Conservation (phyloP, 2,888 invertebrate genomes). For the Lithophane semibrunnea region DNA sequence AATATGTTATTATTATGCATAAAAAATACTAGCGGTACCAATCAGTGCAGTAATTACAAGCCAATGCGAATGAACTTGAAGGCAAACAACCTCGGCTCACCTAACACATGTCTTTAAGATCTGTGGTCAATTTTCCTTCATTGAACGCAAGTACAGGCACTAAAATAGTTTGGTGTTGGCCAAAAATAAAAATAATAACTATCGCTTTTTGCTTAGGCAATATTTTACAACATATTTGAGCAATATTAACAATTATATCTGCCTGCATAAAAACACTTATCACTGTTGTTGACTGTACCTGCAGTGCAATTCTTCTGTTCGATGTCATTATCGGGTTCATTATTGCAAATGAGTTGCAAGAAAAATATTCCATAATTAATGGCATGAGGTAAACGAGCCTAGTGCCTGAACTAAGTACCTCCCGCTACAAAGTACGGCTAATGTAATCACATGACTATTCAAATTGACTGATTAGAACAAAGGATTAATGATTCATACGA, state of each 20-base stretch:
- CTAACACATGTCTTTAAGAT: slow-evolving; percentile 42
- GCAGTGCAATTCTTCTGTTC: slow-evolving; percentile 12
- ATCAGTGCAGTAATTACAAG: slow-evolving; percentile 46
- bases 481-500: slow-evolving; percentile 50
- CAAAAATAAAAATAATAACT: neutral
- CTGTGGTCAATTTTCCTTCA: slow-evolving; percentile 34
- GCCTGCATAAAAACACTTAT: neutral
- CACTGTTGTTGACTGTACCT: neutral
- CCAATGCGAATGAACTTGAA: slow-evolving; percentile 71
- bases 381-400: slow-evolving; percentile 37
- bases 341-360: slow-evolving; percentile 52
- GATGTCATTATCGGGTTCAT: slow-evolving; percentile 38
- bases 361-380: slow-evolving; percentile 52
- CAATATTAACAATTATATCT: too few species aligned
- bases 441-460: slow-evolving; percentile 52
- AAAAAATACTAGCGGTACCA: slow-evolving; percentile 28
- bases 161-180: neutral
- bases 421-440: slow-evolving; percentile 35
- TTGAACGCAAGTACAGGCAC: slow-evolving; percentile 7
- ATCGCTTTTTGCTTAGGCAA: neutral
- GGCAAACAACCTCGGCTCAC: slow-evolving; percentile 62
- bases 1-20: slow-evolving; percentile 20
- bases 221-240: too few species aligned
- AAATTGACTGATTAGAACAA: slow-evolving; percentile 49
- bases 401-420: slow-evolving; percentile 13